Evolutionary conservation across 2,113 vertebrate genomes (phyloP), one percentile per base, ranked within the genome.

Genomic region (Lasiurus cinereus): DNA sequence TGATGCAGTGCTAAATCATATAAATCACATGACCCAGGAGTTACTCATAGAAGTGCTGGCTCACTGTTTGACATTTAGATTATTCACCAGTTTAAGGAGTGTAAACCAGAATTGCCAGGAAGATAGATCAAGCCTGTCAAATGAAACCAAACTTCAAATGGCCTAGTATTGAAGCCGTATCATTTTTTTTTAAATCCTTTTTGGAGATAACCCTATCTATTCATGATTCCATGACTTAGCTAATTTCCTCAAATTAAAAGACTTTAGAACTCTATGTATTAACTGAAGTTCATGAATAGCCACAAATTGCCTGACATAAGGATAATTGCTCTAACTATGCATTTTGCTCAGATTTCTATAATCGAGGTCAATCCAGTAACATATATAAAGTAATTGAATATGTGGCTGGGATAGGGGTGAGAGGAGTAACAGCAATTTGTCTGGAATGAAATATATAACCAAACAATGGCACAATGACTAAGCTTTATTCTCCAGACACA

Each of bases 61-160:
- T 87, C 21, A 5, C 66, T 80, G 82, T 46, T 54, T 97, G 96
- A 89, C 82, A 48, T 78, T 95, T 62, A 76, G 59, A 73, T 88
- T 96, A 86, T 79, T 96, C 94, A 91, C 50, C 62, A 21, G 72
- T 73, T 62, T 56, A 95, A 95, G 82, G 18, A 85, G 70, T 77
- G 52, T 74, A 94, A 91, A 97, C 94, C 84, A 95, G 96, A 96
- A 95, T 88, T 88, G 96, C 70, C 83, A 95, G 96, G 76, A 92
- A 91, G n/a, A 79, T 15, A 88, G 85, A 88, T 52, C 67, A 79
- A 96, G 70, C 36, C 13, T 1, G 14, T 78, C 77, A 74, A 84
- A 73, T 69, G 43, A 94, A 93, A 77, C 39, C n/a, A 12, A 92
- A 84, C 48, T 90, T 36, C 46, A 74, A 85, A 76, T 70, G 29